Conservation (phyloP, 1,140 invertebrate species). For the Hylaeus volcanicus region DNA sequence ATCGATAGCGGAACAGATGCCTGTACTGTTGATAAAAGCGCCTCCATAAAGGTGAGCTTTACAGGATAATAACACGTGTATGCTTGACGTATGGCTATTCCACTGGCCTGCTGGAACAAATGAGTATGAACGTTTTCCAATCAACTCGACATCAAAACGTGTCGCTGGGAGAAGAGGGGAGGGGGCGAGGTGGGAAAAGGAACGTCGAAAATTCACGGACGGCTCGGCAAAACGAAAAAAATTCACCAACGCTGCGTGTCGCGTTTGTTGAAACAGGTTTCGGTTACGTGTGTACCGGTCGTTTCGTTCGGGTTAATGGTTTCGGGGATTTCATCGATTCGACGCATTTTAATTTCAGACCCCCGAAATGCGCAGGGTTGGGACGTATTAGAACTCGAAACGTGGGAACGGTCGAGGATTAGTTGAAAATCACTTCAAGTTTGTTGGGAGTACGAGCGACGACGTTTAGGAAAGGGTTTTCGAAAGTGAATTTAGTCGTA, state of each 20-base stretch:
- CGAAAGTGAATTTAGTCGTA: too few relatives aligned
- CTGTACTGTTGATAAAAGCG: slow-evolving; percentile 43
- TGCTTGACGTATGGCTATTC: slow-evolving; percentile 14
- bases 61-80: slow-evolving; percentile 46
- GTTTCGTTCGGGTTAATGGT: not conserved
- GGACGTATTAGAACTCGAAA: too few relatives aligned
- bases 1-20: slow-evolving; percentile 40
- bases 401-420: too few relatives aligned
- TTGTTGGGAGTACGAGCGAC: too few relatives aligned
- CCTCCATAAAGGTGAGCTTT: slow-evolving; percentile 41
- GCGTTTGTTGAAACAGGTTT: not conserved
- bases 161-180: too few relatives aligned
- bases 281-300: too few relatives aligned
- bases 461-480: too few relatives aligned
- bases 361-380: too few relatives aligned
- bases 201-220: slow-evolving; percentile 2
- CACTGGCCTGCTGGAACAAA: slow-evolving; percentile 16
- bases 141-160: slow-evolving; percentile 17
- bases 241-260: not conserved
- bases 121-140: slow-evolving; percentile 37
- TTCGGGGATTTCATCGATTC: not conserved
- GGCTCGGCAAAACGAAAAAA: not conserved
- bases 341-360: not conserved
- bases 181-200: not conserved
- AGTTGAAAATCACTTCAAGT: too few relatives aligned